Conservation (phyloP, 2,888 invertebrate genomes). For the Leptinotarsa peninsularis region DNA sequence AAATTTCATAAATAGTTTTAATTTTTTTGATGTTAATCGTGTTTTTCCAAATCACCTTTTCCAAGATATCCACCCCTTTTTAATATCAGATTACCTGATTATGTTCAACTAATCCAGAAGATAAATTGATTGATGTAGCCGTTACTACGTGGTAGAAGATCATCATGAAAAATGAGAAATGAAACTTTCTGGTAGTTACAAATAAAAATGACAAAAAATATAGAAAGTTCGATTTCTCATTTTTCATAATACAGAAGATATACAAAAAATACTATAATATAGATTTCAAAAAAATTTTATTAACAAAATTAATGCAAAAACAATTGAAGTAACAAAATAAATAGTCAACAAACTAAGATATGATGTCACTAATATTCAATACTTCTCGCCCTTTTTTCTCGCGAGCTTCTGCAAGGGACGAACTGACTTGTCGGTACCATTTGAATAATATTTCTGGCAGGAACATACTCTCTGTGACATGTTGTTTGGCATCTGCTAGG, state of each 20-base stretch:
- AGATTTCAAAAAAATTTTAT: background rate
- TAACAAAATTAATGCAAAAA: background rate
- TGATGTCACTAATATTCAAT: background rate
- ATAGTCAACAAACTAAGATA: background rate
- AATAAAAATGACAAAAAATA: too few relatives aligned
- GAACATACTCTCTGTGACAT: conserved; percentile 31
- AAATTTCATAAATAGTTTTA: too few relatives aligned
- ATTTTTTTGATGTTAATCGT: too few relatives aligned
- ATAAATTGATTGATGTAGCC: too few relatives aligned
- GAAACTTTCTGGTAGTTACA: too few relatives aligned
- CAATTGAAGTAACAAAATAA: background rate
- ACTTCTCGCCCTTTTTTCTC: background rate
- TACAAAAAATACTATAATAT: background rate
- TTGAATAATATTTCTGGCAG: conserved; percentile 10
- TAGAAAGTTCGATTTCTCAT: too few relatives aligned
- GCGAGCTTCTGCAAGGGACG: background rate
- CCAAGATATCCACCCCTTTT: too few relatives aligned
- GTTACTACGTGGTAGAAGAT: too few relatives aligned
- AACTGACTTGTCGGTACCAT: conserved; percentile 6
- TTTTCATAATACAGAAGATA: background rate
- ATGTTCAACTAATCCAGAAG: background rate
- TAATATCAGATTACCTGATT: too few relatives aligned
- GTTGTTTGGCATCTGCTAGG: conserved; percentile 20
- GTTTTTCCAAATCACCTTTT: too few relatives aligned
- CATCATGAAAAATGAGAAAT: too few relatives aligned